These are phyloP conservation scores for Smittia aterrima DNA, from an alignment of 2,888 invertebrate species.

Conservation along the genomic window DNA sequence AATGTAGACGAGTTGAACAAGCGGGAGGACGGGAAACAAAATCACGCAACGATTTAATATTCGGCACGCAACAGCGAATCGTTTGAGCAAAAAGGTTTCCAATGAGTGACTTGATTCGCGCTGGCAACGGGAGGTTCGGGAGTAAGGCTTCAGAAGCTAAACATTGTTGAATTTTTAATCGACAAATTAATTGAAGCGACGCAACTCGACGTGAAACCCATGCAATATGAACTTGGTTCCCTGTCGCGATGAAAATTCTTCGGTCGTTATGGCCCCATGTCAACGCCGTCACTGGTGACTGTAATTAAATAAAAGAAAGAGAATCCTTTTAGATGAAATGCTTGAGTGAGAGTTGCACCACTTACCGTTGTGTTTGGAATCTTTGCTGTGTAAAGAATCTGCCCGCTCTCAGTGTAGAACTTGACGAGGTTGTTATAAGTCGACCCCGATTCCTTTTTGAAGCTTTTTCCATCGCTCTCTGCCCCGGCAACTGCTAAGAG, in stretches of 20 bases:
- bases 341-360: conserved; percentile 33
- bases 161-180: conserved; percentile 75
- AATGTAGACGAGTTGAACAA: conserved; percentile 83
- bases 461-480: conserved; percentile 47
- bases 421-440: conserved; percentile 80
- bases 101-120: conserved; percentile 78
- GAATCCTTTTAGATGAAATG: not conserved
- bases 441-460: conserved; percentile 49
- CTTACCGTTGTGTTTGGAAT: conserved; percentile 74
- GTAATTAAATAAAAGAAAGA: conserved; percentile 45
- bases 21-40: conserved; percentile 92
- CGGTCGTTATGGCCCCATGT: conserved; percentile 99
- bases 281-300: conserved; percentile 85
- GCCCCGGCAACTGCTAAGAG: conserved; percentile 88
- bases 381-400: conserved; percentile 73
- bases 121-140: conserved; percentile 79
- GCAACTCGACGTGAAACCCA: conserved; percentile 90
- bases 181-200: conserved; percentile 83
- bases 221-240: conserved; percentile 87
- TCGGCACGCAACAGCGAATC: conserved; percentile 94
- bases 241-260: conserved; percentile 89
- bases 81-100: conserved; percentile 89
- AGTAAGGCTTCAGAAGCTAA: conserved; percentile 73
- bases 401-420: conserved; percentile 86
- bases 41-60: conserved; percentile 78